Conservation (phyloP, 2,113 vertebrate species). For the Penelope pileata region DNA sequence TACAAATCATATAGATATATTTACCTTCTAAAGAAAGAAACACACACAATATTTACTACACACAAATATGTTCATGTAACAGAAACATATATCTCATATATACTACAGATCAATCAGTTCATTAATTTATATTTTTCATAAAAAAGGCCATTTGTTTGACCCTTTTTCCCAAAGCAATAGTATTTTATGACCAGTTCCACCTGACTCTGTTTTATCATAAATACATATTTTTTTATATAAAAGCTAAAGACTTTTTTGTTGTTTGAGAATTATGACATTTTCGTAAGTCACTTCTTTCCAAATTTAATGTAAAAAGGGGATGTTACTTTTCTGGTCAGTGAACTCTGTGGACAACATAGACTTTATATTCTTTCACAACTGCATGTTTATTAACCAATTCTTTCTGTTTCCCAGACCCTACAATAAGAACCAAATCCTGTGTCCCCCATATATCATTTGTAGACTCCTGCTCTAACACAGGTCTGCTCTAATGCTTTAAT, state of each 20-base stretch:
- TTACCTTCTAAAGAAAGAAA: not conserved
- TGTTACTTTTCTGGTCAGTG: not conserved
- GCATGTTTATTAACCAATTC: not conserved
- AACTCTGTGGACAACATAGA: not conserved
- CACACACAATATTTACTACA: not conserved
- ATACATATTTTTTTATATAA: not conserved
- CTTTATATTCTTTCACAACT: not conserved
- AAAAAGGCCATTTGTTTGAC: not conserved
- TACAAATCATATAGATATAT: not conserved
- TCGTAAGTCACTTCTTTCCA: not conserved
- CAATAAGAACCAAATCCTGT: not conserved
- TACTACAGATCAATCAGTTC: not conserved
- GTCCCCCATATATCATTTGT: not conserved
- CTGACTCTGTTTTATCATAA: not conserved
- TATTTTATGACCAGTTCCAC: not conserved
- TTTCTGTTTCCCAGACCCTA: not conserved
- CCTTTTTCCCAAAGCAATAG: not conserved
- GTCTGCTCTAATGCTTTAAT: not conserved
- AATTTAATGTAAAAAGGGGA: not conserved
- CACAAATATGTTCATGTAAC: not conserved
- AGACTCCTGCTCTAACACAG: not conserved
- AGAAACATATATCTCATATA: not conserved
- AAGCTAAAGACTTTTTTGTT: not conserved
- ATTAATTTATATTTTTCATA: not conserved
- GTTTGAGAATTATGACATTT: not conserved